These are phyloP conservation scores for Aphodius granarius DNA, from an alignment of 2,888 invertebrate species.

Conservation along the genomic window DNA sequence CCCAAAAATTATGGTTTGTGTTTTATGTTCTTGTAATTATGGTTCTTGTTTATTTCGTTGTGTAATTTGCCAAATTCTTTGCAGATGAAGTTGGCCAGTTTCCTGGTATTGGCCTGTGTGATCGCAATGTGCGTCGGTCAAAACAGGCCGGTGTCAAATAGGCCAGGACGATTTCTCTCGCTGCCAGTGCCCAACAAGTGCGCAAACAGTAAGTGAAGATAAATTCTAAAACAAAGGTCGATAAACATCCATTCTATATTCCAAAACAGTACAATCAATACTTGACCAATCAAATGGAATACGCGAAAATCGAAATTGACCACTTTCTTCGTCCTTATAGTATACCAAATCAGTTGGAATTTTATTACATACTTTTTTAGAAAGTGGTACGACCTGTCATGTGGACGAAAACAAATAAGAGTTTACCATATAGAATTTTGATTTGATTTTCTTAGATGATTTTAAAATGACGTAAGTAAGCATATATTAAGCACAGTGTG, in stretches of 20 bases:
- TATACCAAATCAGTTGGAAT: neutral
- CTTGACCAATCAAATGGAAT: neutral
- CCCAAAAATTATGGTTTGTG: too few species aligned
- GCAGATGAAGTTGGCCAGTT: constrained; percentile 69
- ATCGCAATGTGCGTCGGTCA: constrained; percentile 60
- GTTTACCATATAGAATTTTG: neutral
- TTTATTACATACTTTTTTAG: neutral
- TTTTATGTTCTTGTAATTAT: neutral
- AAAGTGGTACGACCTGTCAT: neutral
- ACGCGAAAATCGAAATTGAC: neutral
- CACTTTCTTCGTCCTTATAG: neutral
- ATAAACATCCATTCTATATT: neutral
- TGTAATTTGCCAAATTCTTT: constrained; percentile 33
- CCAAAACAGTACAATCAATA: neutral
- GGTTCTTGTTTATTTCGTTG: neutral
- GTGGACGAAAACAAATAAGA: neutral
- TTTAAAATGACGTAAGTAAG: too few species aligned
- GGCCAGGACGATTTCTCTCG: constrained; percentile 82
- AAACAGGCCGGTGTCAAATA: constrained; percentile 66
- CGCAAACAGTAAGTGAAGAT: constrained; percentile 72
- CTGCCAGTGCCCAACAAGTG: constrained; percentile 82
- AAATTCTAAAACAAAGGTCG: neutral
- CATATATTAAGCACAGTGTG: too few species aligned
- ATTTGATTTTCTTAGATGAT: neutral
- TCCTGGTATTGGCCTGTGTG: constrained; percentile 62